Evolutionary conservation across 2,888 invertebrate species (phyloP).

Genomic region (Spicauda simplicius): DNA sequence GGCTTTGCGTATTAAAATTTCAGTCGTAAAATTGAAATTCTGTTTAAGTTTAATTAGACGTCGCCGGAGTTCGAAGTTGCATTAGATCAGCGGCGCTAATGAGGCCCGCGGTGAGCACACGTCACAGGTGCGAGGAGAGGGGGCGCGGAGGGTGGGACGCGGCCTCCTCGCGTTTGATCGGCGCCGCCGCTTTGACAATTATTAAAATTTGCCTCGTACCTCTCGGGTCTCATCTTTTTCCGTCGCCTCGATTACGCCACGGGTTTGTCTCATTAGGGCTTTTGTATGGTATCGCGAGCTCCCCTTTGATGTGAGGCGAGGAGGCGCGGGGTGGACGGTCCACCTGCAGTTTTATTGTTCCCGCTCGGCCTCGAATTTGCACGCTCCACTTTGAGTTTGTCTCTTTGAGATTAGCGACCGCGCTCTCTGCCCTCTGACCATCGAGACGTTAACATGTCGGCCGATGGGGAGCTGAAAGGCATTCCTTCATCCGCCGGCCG

Average conservation of each 20-base stretch:
- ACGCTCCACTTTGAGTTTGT: slow-evolving; percentile 78
- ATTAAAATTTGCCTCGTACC: slow-evolving; percentile 86
- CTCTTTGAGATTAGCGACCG: slow-evolving; percentile 75
- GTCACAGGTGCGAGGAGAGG: slow-evolving; percentile 63
- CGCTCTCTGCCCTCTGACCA: slow-evolving; percentile 51
- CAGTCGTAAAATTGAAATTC: slow-evolving; percentile 81
- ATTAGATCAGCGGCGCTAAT: slow-evolving; percentile 83
- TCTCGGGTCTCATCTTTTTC: slow-evolving; percentile 84
- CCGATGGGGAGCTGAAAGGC: slow-evolving; percentile 39
- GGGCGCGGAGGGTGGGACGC: slow-evolving; percentile 42
- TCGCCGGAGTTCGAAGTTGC: slow-evolving; percentile 78
- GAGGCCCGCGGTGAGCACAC: slow-evolving; percentile 80
- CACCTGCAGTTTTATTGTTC: slow-evolving; percentile 84
- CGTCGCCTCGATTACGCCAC: slow-evolving; percentile 83
- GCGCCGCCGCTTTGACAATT: slow-evolving; percentile 86
- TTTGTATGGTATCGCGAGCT: slow-evolving; percentile 81
- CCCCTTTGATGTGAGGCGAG: slow-evolving; percentile 76
- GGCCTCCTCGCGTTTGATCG: slow-evolving; percentile 79
- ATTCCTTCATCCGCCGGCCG: slow-evolving; percentile 37
- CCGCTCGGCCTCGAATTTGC: slow-evolving; percentile 75
- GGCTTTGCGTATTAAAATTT: slow-evolving; percentile 82
- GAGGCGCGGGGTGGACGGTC: slow-evolving; percentile 69
- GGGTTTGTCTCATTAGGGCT: slow-evolving; percentile 85
- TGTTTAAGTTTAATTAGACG: slow-evolving; percentile 82
- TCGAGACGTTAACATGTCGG: slow-evolving; percentile 45